phyloP scores from a whole-genome alignment of 1,140 invertebrate species.

The Andricus grossulariae region DNA sequence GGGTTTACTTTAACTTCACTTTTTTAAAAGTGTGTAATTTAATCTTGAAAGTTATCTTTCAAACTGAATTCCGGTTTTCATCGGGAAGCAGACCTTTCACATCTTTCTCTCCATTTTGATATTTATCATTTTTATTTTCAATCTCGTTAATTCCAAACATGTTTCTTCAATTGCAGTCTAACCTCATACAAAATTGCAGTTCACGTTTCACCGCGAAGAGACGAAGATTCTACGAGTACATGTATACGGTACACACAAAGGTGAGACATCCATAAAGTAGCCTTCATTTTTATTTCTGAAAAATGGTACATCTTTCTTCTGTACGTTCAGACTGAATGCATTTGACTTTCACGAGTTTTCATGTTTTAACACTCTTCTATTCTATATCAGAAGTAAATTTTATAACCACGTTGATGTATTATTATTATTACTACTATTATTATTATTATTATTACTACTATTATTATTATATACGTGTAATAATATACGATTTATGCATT shows the following conservation, averaged over 20 bases:
- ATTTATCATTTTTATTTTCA: not conserved
- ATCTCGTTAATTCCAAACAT: slow-evolving; percentile 2
- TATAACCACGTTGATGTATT: not conserved
- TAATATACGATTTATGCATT: no score
- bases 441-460: no score
- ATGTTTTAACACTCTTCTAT: slow-evolving; percentile 1
- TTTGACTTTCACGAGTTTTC: slow-evolving; percentile 18
- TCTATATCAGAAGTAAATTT: not conserved
- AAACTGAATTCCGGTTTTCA: not conserved
- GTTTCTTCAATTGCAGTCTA: not conserved
- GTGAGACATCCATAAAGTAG: not conserved
- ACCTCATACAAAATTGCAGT: not conserved
- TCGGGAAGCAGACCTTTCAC: not conserved
- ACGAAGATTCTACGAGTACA: not conserved
- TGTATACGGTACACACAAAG: not conserved
- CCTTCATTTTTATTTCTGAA: not conserved
- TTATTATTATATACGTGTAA: no score
- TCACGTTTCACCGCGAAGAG: not conserved
- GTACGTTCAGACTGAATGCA: not conserved
- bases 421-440: not conserved
- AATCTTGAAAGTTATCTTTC: not conserved
- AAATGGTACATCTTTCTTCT: not conserved
- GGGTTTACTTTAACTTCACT: not conserved
- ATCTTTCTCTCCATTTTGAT: not conserved
- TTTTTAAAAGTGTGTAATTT: slow-evolving; percentile 12